These are phyloP conservation scores for Neria commutata DNA, from an alignment of 2,888 invertebrate genomes.

Conservation along the genomic window DNA sequence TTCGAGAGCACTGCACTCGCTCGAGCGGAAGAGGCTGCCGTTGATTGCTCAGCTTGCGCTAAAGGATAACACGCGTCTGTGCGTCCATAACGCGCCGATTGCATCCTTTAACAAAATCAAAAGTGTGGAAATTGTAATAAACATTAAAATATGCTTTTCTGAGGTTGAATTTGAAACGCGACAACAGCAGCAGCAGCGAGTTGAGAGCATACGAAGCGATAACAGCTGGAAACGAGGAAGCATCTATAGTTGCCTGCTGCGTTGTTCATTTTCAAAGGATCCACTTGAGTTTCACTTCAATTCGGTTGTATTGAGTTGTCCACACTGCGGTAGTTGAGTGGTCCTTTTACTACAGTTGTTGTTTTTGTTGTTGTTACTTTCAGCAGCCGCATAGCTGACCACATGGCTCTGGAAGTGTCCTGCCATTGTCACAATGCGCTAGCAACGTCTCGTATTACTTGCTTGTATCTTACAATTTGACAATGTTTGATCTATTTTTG, in stretches of 20 bases:
- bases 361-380: neutral
- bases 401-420: neutral
- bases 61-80: constrained; percentile 48
- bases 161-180: neutral
- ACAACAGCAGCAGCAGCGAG: neutral
- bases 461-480: too few species aligned
- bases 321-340: too few species aligned
- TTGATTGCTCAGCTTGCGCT: constrained; percentile 22
- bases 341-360: neutral
- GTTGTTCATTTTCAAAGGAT: neutral
- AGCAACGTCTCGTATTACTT: constrained; percentile 43
- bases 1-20: neutral
- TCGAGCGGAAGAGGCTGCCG: neutral
- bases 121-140: constrained; percentile 48
- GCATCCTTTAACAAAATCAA: constrained; percentile 46
- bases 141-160: constrained; percentile 34
- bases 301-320: too few species aligned
- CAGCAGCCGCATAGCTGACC: neutral
- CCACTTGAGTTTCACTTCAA: constrained; percentile 3
- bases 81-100: constrained; percentile 19
- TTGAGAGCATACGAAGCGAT: neutral
- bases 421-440: constrained; percentile 28
- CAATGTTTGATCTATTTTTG: constrained; percentile 29
- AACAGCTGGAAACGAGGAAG: neutral
- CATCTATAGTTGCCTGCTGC: neutral